Base-by-base conservation (phyloP, 2,113 vertebrate species). In the Podilymbus podiceps region DNA sequence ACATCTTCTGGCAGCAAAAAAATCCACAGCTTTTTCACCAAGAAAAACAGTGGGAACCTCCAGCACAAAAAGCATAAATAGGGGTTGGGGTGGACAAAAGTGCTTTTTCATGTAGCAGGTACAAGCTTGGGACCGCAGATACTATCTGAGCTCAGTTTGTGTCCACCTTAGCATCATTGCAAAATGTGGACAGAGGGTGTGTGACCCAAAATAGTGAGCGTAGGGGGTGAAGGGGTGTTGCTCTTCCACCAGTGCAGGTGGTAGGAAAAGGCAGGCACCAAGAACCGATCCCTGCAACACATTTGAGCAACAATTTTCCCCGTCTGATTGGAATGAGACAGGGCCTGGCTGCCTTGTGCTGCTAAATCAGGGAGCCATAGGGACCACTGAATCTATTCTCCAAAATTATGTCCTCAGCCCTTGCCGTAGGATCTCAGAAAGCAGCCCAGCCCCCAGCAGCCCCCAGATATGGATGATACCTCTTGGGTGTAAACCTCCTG, bases 1-100 rank as follows among this genome's bases (percentile, higher is more conserved):
- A 95, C 97, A 95, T 89, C 97, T 97, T 90, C 92, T 94, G 97
- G 93, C 21, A 50, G 8, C 2, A 46, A 8, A 52, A 46, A 75
- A 50, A 40, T 1, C 6, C 63, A 42, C 42, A 7, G 6, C 5
- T 91, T 78, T 80, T 53, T 40, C 58, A 28, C 18, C 0, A 3
- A 19, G 28, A 64, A 81, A 78, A 42, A 2, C 20, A 25, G 7
- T 0, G 0, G 24, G 23, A 81, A 27, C 22, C 4, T 62, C 33
- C 30, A 22, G 47, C 14, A 20, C 9, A 22, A 67, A 67, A 84
- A 72, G 15, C 5, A 3, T 35, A 10, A 50, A 52, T 12, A 50
- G 4, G 16, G 4, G 19, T 22, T 35, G n/a, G 12, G 27, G 19
- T 33, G 16, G 16, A 21, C 30, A 23, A 30, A 59, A 62, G 19